Evolutionary conservation across 2,888 invertebrate genomes (phyloP), one percentile per base, ranked within the genome.

Genomic region (Chrysotoxum bicinctum): DNA sequence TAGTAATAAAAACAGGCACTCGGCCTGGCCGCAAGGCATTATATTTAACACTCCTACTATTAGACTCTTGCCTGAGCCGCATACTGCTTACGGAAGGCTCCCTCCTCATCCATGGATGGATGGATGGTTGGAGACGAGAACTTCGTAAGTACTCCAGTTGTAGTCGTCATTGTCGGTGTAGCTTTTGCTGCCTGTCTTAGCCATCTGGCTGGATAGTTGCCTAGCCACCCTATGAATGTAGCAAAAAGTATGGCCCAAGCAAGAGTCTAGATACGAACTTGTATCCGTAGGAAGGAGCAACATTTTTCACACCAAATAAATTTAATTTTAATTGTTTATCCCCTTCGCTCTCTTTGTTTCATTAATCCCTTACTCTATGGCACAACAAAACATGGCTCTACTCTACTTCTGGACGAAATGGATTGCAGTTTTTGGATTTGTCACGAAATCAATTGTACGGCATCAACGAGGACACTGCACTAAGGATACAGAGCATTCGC

Each of bases 371-470:
- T 9, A n/a, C 32, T 4, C 10, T 4, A 52, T 10, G 64, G 10
- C 19, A 32, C 43, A 32, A 62, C 26, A 89, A 90, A 35, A 50
- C 66, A 64, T 48, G 19, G 14, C 92, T 40, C 26, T 12, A n/a
- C n/a, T 14, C 10, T 19, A 19, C 45, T 35, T 75, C 21, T 62
- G 80, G 62, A 26, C 50, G 26, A 19, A 64, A 80, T 72, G 60
- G 62, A 72, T 73, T 81, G 68, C 52, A 94, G 90, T 93, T 93
- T 88, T 91, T 97, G 87, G 96, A 97, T 91, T 91, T 96, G 88
- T 96, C 96, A n/a, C 93, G 94, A 88, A 97, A 97, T 91, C 93
- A 94, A 89, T 92, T 97, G 87, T 93, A 94, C 87, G 94, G 94
- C 52, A 92, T 92, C 87, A 91, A 91, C 87, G 91, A 91, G 87